phyloP scores from a whole-genome alignment of 2,888 invertebrate genomes.

The Leucophora obtusa region DNA sequence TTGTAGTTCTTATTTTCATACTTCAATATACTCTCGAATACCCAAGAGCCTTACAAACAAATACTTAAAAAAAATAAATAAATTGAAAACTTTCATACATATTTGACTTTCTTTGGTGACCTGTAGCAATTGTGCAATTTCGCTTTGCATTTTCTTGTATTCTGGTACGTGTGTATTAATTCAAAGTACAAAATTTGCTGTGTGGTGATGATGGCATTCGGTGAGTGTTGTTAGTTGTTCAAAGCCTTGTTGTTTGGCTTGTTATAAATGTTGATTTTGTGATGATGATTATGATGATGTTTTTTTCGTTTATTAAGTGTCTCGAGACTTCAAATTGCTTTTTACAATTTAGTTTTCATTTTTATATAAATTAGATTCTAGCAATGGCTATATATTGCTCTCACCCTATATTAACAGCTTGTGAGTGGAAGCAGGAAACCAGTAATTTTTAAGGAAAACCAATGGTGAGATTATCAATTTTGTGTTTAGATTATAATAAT shows the following conservation, averaged over 20 bases:
- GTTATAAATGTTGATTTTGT: conserved; percentile 12
- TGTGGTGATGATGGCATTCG: conserved; percentile 13
- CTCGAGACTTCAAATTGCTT: not conserved
- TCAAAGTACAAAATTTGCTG: not conserved
- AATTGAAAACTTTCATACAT: conserved; percentile 3
- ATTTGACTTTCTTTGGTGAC: conserved; percentile 4
- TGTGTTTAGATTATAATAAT: no score
- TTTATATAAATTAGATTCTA: not conserved
- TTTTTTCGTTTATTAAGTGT: not conserved
- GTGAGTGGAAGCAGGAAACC: no score
- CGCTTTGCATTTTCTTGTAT: not conserved
- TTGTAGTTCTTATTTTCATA: not conserved
- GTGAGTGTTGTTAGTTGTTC: not conserved
- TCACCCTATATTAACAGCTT: no score
- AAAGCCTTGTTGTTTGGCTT: not conserved
- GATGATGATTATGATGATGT: not conserved
- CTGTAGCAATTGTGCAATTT: conserved; percentile 4
- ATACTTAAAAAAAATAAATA: not conserved
- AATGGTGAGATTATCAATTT: no score
- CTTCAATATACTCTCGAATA: not conserved
- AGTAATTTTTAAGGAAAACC: no score
- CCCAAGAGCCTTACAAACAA: not conserved
- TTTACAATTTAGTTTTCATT: not conserved
- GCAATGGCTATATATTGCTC: no score
- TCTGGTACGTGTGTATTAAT: not conserved